Conservation (phyloP, 2,888 invertebrate species). For the Phymatocera aterrima region DNA sequence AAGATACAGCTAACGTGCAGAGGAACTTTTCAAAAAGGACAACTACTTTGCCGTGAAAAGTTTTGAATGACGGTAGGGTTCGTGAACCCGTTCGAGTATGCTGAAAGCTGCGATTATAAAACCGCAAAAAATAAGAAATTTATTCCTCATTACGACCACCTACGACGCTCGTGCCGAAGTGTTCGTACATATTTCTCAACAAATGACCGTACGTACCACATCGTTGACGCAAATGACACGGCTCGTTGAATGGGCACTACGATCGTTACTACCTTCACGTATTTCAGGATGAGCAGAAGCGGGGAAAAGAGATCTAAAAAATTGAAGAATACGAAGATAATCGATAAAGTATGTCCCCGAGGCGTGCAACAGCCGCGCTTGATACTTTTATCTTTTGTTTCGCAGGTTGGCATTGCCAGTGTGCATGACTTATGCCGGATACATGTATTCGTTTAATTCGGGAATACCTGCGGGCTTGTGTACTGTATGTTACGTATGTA, state of each 20-base stretch:
- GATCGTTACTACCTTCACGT: background rate
- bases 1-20: no score
- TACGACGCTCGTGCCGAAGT: background rate
- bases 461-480: no score
- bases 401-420: background rate
- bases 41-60: slow-evolving; percentile 63
- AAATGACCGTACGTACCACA: background rate
- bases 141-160: slow-evolving; percentile 26
- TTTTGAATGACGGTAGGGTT: slow-evolving; percentile 57
- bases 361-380: background rate
- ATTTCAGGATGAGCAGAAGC: background rate
- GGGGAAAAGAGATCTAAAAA: background rate
- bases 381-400: background rate
- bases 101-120: background rate
- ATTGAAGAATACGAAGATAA: background rate
- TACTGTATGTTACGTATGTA: no score
- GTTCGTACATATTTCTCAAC: background rate
- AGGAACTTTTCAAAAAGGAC: slow-evolving; percentile 35
- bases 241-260: background rate
- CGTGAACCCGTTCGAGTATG: slow-evolving; percentile 48
- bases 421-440: background rate
- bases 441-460: no score
- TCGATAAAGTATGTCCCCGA: background rate
- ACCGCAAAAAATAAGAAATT: background rate
- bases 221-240: background rate